Evolutionary conservation across 2,888 invertebrate genomes (phyloP).

Genomic region (Papilio gigon): DNA sequence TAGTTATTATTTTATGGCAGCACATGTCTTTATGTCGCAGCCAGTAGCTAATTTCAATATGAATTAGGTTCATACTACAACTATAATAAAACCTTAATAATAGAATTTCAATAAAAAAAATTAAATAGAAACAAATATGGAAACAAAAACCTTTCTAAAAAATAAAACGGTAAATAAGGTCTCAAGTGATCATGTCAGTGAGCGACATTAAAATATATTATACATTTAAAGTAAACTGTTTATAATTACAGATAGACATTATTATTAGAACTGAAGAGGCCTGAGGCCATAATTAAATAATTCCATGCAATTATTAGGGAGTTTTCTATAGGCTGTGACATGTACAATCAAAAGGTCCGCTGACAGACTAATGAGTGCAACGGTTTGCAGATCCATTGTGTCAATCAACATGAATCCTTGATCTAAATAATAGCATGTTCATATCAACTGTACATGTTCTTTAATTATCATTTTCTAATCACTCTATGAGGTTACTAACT

Average conservation of each 20-base stretch:
- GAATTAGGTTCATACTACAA: neutral
- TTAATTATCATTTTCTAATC: slow-evolving; percentile 30
- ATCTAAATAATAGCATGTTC: slow-evolving; percentile 47
- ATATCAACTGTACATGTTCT: slow-evolving; percentile 30
- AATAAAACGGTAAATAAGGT: neutral
- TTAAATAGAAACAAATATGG: neutral
- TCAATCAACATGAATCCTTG: slow-evolving; percentile 50
- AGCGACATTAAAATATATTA: neutral
- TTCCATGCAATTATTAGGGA: slow-evolving; percentile 11
- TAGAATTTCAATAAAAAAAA: neutral
- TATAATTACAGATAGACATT: neutral
- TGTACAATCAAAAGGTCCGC: slow-evolving; percentile 17
- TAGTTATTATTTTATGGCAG: slow-evolving; percentile 21
- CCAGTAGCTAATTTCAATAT: neutral
- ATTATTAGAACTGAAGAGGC: neutral
- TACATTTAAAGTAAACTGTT: neutral
- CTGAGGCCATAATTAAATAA: slow-evolving; percentile 30
- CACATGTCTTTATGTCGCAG: slow-evolving; percentile 17
- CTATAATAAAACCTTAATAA: neutral
- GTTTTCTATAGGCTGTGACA: slow-evolving; percentile 21
- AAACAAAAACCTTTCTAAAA: neutral
- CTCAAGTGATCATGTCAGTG: neutral
- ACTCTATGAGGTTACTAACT: neutral
- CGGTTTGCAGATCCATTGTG: slow-evolving; percentile 49
- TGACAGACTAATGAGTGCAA: slow-evolving; percentile 38